phyloP scores from a whole-genome alignment of 2,113 vertebrate species.

The Xyliphius kryptos region DNA sequence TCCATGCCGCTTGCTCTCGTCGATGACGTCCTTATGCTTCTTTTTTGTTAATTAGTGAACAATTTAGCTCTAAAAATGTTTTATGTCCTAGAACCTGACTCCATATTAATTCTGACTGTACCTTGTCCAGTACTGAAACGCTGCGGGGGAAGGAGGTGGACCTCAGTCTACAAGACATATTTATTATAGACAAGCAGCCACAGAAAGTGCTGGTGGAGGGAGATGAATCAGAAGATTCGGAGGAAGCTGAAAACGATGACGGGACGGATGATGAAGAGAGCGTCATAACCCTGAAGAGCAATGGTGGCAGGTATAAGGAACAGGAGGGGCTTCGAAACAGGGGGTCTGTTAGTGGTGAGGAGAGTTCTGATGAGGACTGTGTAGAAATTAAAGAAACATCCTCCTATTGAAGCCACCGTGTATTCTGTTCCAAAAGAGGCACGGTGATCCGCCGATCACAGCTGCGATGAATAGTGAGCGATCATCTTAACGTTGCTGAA shows the following conservation, averaged over 20 bases:
- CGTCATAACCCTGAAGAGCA: constrained; percentile 47
- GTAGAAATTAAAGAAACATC: constrained; percentile 11
- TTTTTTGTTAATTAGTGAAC: too few relatives aligned
- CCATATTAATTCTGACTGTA: not conserved
- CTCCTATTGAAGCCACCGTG: not conserved
- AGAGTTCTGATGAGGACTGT: constrained; percentile 52
- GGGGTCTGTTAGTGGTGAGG: constrained; percentile 14
- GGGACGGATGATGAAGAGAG: constrained; percentile 34
- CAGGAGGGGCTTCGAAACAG: constrained; percentile 25
- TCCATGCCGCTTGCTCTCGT: too few relatives aligned
- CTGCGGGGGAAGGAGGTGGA: constrained; percentile 64
- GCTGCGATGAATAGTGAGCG: too few relatives aligned
- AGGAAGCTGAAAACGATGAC: constrained; percentile 24
- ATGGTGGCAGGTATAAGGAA: constrained; percentile 16
- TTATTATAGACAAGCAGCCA: constrained; percentile 46
- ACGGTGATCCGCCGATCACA: constrained; percentile 18
- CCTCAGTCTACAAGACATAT: constrained; percentile 42
- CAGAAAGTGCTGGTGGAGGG: constrained; percentile 2
- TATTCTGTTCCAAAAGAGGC: not conserved
- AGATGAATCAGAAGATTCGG: not conserved
- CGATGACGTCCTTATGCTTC: too few relatives aligned
- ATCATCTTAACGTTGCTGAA: too few relatives aligned
- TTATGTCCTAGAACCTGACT: not conserved
- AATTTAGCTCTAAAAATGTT: too few relatives aligned
- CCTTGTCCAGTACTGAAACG: constrained; percentile 44